These are phyloP conservation scores for Anodontia alba DNA, from an alignment of 2,888 invertebrate species.

Conservation along the genomic window DNA sequence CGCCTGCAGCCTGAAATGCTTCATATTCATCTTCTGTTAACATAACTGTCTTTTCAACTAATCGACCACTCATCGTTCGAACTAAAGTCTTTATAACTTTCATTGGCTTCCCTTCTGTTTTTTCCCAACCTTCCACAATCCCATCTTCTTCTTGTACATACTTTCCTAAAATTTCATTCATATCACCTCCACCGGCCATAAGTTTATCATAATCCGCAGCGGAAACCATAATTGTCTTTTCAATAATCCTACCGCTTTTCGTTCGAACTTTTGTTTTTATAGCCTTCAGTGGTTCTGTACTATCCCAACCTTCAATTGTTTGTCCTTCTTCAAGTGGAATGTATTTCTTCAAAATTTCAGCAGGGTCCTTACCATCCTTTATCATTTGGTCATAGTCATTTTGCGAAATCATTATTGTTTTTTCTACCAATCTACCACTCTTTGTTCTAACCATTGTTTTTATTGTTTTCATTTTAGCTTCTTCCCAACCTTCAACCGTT, in stretches of 20 bases:
- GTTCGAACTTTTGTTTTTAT: conserved; percentile 81
- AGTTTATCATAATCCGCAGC: conserved; percentile 83
- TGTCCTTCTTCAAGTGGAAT: conserved; percentile 81
- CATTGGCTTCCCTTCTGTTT: conserved; percentile 79
- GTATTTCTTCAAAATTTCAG: conserved; percentile 81
- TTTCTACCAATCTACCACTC: conserved; percentile 83
- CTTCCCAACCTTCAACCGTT: conserved; percentile 83
- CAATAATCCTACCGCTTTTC: conserved; percentile 84
- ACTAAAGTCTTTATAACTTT: conserved; percentile 80
- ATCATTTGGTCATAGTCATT: conserved; percentile 83
- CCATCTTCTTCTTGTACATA: conserved; percentile 80
- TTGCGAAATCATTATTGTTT: conserved; percentile 82
- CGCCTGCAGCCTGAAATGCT: conserved; percentile 79
- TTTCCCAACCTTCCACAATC: conserved; percentile 80
- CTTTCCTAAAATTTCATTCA: conserved; percentile 80
- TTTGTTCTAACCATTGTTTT: conserved; percentile 84
- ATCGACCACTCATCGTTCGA: conserved; percentile 83
- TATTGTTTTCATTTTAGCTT: conserved; percentile 83
- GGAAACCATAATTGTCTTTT: conserved; percentile 82
- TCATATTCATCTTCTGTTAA: conserved; percentile 83
- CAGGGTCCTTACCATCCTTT: conserved; percentile 79
- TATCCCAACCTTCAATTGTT: conserved; percentile 81
- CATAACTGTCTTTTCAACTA: conserved; percentile 82
- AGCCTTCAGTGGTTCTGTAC: conserved; percentile 82
- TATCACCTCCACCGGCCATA: conserved; percentile 78